Base-by-base conservation (phyloP, 2,888 invertebrate species). In the Cylloceria caligata region DNA sequence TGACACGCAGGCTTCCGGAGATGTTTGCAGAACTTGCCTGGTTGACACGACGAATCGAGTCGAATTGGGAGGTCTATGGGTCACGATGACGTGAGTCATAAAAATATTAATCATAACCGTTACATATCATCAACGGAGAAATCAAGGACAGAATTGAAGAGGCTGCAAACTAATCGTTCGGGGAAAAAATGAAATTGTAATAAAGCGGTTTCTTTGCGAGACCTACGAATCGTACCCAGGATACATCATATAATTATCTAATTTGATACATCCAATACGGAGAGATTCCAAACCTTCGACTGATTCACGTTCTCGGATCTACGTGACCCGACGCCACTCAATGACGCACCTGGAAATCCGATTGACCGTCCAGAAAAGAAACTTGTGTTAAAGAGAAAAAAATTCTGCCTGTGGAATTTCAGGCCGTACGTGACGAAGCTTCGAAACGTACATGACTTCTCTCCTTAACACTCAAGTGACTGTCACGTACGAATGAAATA, bases 381-480 rank as follows among this genome's bases (percentile, higher is more conserved):
- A 57, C 45, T 34, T n/a, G 27, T 19, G 30, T 57, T 16, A 47
- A 6, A 24, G 21, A 42, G 21, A 34, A 47, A 34, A 47, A 72
- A 57, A 34, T 45, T 5, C 34, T 30, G 30, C 30, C 16, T 42
- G 21, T 42, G 67, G 52, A 76, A 67, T 76, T 72, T 42, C 39
- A 19, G 34, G 49, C 16, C 52, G 80, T 45, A 81, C 76, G 80
- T 81, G 76, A 81, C 76, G 39, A 13, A 34, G 24, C 60, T 21
- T 49, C 36, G 60, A 16, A 24, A 36, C 65, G 36, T 55, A n/a
- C n/a, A 34, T 36, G 34, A 67, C 19, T 30, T 39, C 34, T 13
- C 27, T 49, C 11, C 27, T 21, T 39, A 11, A 55, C 13, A 55
- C 24, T 49, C 65, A 21, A 76, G 57, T 72, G 72, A 76, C 67